Evolutionary conservation across 2,113 vertebrate species (phyloP), one percentile per base, ranked within the genome.

Genomic region (Gallinago jamesoni): DNA sequence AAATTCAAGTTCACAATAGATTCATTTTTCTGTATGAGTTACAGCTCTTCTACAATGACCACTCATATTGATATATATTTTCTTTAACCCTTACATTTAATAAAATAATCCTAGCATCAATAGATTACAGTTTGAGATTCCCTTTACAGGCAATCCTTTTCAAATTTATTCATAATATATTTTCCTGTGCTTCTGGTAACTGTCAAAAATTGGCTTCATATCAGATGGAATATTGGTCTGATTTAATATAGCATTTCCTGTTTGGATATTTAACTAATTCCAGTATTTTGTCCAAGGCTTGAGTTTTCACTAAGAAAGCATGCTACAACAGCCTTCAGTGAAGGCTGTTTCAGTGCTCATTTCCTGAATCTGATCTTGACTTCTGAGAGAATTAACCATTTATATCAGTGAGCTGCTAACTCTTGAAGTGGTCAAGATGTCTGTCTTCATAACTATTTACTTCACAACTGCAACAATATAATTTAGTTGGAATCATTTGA

Each of bases 241-340:
- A 93, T 73, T 64, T 92, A 94, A 94, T 72, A 66, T 5, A 82
- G 64, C 66, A 89, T 96, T 96, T 96, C 92, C 93, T 96, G 76
- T 78, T 77, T 90, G 86, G 82, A 52, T 93, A 82, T 94, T 90
- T 94, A 93, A 93, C 48, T 90, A 89, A 89, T 90, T 82, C 66
- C 66, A 91, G 68, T 87, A 66, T 92, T 95, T 93, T 95, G 84
- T 93, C 84, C 48, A 76, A 74, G 89, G 81, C 52, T 84, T n/a
- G 69, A 82, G 48, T 75, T 94, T 89, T 96, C 66, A 75, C 47
- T 78, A 68, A 59, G 75, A 90, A 95, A 73, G 67, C 66, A 85
- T 17, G 62, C 6, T 59, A 47, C 47, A 90, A 47, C 18, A 80
- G 55, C 24, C 75, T 81, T 52, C 39, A 84, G 48, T 78, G 79